Conservation (phyloP, 2,113 vertebrate genomes). For the Dolichotis patagonum region DNA sequence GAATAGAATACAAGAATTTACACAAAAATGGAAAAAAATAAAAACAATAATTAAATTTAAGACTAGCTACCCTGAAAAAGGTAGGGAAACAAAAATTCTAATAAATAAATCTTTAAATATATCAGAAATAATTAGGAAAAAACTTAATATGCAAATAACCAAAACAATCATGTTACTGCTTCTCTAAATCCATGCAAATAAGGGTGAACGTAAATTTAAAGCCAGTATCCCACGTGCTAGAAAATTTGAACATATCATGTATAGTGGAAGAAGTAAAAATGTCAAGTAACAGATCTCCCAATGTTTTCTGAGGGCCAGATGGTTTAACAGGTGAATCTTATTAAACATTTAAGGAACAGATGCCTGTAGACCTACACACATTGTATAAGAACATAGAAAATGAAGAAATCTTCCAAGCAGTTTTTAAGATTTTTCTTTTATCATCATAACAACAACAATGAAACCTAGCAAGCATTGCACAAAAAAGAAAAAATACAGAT, state of each 20-base stretch:
- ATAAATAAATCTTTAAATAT: neutral
- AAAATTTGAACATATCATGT: neutral
- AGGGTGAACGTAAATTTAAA: neutral
- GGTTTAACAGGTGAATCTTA: neutral
- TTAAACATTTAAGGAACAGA: neutral
- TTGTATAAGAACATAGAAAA: neutral
- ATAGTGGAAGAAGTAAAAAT: neutral
- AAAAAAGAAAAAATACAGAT: neutral
- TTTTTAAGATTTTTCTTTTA: neutral
- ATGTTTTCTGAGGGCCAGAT: neutral
- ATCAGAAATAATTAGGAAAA: neutral
- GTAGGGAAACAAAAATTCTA: neutral
- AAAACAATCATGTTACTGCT: neutral
- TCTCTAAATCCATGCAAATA: neutral
- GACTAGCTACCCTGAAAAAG: neutral
- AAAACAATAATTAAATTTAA: neutral
- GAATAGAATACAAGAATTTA: neutral
- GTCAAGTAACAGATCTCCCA: neutral
- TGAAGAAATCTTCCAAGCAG: neutral
- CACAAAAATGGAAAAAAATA: neutral
- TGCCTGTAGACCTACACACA: neutral
- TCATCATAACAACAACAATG: neutral
- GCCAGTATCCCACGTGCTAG: neutral
- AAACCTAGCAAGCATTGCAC: neutral
- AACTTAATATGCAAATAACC: neutral